Evolutionary conservation across 2,113 vertebrate species (phyloP).

Genomic region (Sakesphorus luctuosus): DNA sequence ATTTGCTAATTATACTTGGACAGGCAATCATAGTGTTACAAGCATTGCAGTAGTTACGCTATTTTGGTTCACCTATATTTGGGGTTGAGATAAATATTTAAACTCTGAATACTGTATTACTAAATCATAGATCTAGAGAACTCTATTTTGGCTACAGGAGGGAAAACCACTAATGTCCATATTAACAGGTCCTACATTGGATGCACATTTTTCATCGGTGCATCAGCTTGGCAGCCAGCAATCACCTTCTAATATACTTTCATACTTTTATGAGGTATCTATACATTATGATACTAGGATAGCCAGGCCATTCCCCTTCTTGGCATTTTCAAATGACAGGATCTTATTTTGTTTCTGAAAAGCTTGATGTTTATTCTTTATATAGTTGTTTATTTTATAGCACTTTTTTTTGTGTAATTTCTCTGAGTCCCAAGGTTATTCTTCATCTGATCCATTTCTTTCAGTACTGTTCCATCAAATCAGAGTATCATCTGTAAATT

Average conservation of each 20-base stretch:
- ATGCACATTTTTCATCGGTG: background rate
- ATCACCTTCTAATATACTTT: background rate
- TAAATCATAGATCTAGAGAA: background rate
- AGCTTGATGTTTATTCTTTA: background rate
- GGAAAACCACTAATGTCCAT: background rate
- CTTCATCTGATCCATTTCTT: background rate
- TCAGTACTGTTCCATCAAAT: background rate
- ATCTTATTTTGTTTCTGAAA: background rate
- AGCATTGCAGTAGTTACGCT: background rate
- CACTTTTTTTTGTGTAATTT: background rate
- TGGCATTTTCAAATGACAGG: background rate
- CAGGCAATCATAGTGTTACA: background rate
- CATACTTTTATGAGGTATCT: background rate
- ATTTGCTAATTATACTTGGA: background rate
- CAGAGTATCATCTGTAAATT: background rate
- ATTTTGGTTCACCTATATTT: background rate
- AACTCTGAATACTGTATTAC: background rate
- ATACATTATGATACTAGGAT: background rate
- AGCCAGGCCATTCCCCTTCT: background rate
- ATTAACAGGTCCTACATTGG: background rate
- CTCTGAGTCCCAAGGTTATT: background rate
- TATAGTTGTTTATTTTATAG: background rate
- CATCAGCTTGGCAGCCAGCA: background rate
- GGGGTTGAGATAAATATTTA: background rate
- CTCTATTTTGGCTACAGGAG: background rate